These are phyloP conservation scores for Sorex araneus DNA, from an alignment of 2,113 vertebrate genomes.

Conservation along the genomic window DNA sequence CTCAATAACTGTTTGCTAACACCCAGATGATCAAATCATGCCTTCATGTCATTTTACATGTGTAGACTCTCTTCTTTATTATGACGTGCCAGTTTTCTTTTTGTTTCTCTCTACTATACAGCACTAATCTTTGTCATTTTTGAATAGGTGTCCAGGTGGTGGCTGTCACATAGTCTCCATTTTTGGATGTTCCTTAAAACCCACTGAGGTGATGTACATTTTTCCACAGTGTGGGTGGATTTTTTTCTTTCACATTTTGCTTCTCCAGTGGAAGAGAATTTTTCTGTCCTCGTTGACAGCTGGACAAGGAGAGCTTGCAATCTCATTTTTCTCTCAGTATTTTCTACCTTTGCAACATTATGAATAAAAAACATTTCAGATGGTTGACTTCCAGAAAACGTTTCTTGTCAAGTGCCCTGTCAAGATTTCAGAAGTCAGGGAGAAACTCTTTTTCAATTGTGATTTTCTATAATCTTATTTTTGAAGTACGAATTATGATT, in stretches of 20 bases:
- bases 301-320: conserved; percentile 66
- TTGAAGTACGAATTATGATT: conserved; percentile 62
- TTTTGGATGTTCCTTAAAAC: conserved; percentile 72
- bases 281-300: conserved; percentile 77
- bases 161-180: conserved; percentile 71
- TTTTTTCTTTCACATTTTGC: conserved; percentile 36
- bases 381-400: conserved; percentile 72
- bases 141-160: conserved; percentile 70
- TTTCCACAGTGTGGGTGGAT: conserved; percentile 57
- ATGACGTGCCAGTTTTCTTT: conserved; percentile 35
- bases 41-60: neutral
- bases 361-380: conserved; percentile 80
- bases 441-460: conserved; percentile 73
- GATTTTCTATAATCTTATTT: conserved; percentile 74
- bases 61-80: neutral
- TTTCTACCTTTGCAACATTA: conserved; percentile 72
- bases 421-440: conserved; percentile 70
- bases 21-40: conserved; percentile 23
- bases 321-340: conserved; percentile 73
- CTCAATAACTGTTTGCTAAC: neutral
- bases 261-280: conserved; percentile 65
- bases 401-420: conserved; percentile 78
- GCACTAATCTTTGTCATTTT: conserved; percentile 63
- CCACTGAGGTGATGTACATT: conserved; percentile 25
- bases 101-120: conserved; percentile 46